phyloP scores from a whole-genome alignment of 2,113 vertebrate species.

The Ibidorhyncha struthersii region DNA sequence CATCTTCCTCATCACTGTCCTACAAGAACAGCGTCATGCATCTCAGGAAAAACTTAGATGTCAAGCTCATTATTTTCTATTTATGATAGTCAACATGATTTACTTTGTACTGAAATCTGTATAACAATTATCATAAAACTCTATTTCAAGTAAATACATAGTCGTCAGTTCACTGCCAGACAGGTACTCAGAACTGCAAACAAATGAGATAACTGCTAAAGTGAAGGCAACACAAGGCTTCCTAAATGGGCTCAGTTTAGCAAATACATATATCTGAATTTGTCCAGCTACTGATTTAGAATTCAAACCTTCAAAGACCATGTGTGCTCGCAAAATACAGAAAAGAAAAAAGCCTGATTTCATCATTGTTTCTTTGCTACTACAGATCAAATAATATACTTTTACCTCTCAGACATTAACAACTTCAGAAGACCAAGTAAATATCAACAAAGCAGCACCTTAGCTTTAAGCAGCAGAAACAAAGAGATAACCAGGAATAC shows the following conservation, averaged over 20 bases:
- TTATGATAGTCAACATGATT: not conserved
- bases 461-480: not conserved
- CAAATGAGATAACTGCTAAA: not conserved
- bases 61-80: not conserved
- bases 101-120: not conserved
- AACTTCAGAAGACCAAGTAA: not conserved
- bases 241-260: not conserved
- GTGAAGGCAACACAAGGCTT: not conserved
- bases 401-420: not conserved
- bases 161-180: not conserved
- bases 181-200: not conserved
- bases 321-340: not conserved
- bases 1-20: constrained; percentile 94
- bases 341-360: not conserved
- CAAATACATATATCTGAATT: not conserved
- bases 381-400: not conserved
- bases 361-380: not conserved
- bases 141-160: not conserved
- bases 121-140: not conserved
- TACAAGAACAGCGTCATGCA: constrained; percentile 45
- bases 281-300: not conserved
- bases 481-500: not conserved
- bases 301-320: not conserved
- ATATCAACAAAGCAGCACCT: not conserved
- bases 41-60: not conserved